These are phyloP conservation scores for Trichogramma evanescens DNA, from an alignment of 2,888 invertebrate species.

Conservation along the genomic window DNA sequence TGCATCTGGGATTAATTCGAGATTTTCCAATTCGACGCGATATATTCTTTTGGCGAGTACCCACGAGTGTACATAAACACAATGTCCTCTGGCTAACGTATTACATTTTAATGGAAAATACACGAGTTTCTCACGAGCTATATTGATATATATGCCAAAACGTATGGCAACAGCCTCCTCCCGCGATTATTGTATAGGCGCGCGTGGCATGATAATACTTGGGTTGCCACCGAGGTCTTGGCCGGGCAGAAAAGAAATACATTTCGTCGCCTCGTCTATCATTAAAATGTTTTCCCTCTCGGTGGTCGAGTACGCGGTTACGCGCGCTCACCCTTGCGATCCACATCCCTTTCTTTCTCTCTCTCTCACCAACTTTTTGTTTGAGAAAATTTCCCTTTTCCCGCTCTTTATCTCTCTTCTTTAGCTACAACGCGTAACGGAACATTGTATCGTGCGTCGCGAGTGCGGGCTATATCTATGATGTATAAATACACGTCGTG, in stretches of 20 bases:
- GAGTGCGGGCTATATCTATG: neutral
- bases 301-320: neutral
- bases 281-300: neutral
- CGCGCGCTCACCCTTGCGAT: neutral
- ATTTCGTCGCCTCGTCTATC: slow-evolving; percentile 4
- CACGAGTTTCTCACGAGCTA: slow-evolving; percentile 1
- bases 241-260: neutral
- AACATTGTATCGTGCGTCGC: slow-evolving; percentile 14
- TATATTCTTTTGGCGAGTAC: neutral
- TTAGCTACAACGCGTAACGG: neutral
- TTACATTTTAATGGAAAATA: neutral
- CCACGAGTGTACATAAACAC: neutral
- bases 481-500: neutral
- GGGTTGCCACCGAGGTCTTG: too few species aligned
- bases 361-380: slow-evolving; percentile 10
- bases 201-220: neutral
- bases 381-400: slow-evolving; percentile 15
- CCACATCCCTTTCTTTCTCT: neutral
- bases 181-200: neutral
- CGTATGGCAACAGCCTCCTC: neutral
- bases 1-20: slow-evolving; percentile 20
- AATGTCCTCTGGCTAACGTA: neutral
- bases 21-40: slow-evolving; percentile 22
- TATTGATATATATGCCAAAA: neutral
- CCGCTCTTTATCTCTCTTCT: slow-evolving; percentile 6